Percentiles rank a stretch among this genome's conserved stretches.
phyloP scores from a whole-genome alignment of 2,797 vertebrate genomes.

The Bradypus variegatus region DNA sequence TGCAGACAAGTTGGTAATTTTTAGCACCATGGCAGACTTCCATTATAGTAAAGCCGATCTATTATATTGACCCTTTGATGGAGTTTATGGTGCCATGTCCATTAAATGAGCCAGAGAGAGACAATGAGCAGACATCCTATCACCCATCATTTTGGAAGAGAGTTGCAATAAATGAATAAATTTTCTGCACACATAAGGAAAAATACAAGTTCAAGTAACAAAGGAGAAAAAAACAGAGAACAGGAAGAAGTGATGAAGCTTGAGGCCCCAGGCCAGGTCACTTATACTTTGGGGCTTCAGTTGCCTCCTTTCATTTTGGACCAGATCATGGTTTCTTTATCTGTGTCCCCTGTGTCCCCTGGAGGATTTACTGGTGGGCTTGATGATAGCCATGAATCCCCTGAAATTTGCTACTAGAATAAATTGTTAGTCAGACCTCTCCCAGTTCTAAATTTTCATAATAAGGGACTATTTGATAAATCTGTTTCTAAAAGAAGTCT shows the following conservation, averaged over 20 bases:
- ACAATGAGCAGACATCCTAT: slow-evolving; percentile 37
- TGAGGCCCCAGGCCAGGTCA: neutral
- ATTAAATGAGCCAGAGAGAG: slow-evolving; percentile 44
- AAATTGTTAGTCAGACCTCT: neutral
- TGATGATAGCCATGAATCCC: neutral
- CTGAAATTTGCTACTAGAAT: slow-evolving; percentile 5
- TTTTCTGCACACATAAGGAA: slow-evolving; percentile 45
- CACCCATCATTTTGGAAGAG: neutral
- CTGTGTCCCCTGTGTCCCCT: neutral
- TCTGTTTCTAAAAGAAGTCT: neutral
- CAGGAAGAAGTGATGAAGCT: neutral
- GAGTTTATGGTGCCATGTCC: neutral
- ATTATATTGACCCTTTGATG: slow-evolving; percentile 40
- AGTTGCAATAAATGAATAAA: slow-evolving; percentile 41
- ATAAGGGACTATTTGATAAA: neutral
- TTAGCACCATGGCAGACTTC: slow-evolving; percentile 21
- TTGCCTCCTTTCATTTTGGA: neutral
- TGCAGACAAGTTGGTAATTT: slow-evolving; percentile 25
- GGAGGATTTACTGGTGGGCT: neutral
- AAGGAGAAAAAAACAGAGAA: neutral
- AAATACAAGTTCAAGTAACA: neutral
- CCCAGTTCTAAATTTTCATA: neutral
- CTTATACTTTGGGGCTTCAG: neutral
- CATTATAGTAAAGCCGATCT: slow-evolving; percentile 37
- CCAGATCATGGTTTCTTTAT: neutral